Percentiles rank a stretch among this genome's conserved stretches.
Conservation (phyloP, 2,888 invertebrate genomes). For the Tachina grossa region DNA sequence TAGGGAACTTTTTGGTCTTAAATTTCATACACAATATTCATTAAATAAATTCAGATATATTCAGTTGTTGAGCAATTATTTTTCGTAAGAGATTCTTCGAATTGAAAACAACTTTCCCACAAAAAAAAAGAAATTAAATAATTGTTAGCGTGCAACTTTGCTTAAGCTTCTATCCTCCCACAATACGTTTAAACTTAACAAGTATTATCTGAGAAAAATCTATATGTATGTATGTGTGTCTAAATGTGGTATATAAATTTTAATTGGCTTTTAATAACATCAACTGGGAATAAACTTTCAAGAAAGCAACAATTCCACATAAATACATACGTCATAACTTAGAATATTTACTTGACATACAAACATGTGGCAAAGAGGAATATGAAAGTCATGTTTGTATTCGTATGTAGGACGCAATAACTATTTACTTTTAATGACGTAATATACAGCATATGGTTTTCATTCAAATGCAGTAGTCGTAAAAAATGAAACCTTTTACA, state of each 20-base stretch:
- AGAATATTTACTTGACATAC: not conserved
- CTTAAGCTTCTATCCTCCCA: too few relatives aligned
- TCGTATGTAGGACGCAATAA: slow-evolving; percentile 31
- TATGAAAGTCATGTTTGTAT: not conserved
- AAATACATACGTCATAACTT: slow-evolving; percentile 3
- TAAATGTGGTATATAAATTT: not conserved
- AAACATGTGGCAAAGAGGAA: not conserved
- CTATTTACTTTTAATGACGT: slow-evolving; percentile 35
- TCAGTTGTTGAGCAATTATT: too few relatives aligned
- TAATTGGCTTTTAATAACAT: not conserved
- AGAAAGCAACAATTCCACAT: not conserved
- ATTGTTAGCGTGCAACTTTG: too few relatives aligned
- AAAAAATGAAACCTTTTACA: not conserved
- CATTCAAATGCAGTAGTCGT: not conserved
- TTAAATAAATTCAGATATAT: too few relatives aligned
- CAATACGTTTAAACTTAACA: not conserved
- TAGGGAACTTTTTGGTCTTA: too few relatives aligned
- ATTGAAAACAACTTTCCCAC: too few relatives aligned
- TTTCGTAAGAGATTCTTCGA: too few relatives aligned
- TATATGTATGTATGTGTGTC: not conserved
- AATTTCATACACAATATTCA: too few relatives aligned
- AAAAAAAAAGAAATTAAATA: too few relatives aligned
- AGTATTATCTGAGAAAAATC: not conserved
- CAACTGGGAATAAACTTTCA: not conserved
- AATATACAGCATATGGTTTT: slow-evolving; percentile 55